Conservation (phyloP, 2,797 vertebrate genomes). For the Pogonophryne albipinna region DNA sequence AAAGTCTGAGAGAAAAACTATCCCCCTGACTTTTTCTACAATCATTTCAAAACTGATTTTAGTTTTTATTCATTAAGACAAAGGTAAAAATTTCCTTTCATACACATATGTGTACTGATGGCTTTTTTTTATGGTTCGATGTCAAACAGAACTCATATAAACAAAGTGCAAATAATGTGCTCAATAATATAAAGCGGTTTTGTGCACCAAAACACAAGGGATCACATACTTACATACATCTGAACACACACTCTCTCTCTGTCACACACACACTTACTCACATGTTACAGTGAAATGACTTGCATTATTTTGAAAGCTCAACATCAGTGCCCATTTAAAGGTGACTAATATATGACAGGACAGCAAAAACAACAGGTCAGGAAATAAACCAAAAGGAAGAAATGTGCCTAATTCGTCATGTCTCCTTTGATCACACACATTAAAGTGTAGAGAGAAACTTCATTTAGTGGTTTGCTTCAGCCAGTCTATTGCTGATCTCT, state of each 20-base stretch:
- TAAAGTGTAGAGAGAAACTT: conserved; percentile 57
- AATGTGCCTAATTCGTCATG: conserved; percentile 86
- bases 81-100: conserved; percentile 63
- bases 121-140: conserved; percentile 60
- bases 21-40: conserved; percentile 53
- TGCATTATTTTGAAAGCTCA: conserved; percentile 70
- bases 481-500: conserved; percentile 99
- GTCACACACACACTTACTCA: conserved; percentile 23
- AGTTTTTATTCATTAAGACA: conserved; percentile 54
- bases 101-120: conserved; percentile 63
- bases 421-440: conserved; percentile 77
- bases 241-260: conserved; percentile 8
- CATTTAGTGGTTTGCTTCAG: conserved; percentile 95
- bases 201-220: conserved; percentile 66
- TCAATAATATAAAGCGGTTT: conserved; percentile 70
- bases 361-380: conserved; percentile 59
- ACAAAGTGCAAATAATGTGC: conserved; percentile 77
- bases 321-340: conserved; percentile 60
- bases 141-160: conserved; percentile 59
- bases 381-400: conserved; percentile 79
- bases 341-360: conserved; percentile 56
- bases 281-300: conserved; percentile 59
- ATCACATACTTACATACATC: conserved; percentile 34
- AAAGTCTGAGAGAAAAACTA: conserved; percentile 40
- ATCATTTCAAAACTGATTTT: conserved; percentile 58